phyloP scores from a whole-genome alignment of 1,140 invertebrate genomes.

The Heterodera schachtii region DNA sequence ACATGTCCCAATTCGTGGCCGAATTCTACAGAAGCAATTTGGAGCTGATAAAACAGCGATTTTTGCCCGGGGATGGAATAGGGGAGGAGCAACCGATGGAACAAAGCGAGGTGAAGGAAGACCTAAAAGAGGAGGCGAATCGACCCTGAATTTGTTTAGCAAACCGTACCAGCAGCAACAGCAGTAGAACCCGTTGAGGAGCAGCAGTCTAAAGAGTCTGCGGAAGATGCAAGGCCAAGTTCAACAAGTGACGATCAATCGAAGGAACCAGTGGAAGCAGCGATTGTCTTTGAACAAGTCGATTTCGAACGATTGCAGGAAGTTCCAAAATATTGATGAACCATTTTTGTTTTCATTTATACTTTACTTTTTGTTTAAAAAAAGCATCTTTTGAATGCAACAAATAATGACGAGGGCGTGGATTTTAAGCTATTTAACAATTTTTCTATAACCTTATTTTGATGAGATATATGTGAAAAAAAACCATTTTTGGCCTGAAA shows the following conservation, averaged over 20 bases:
- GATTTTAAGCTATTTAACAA: too few relatives aligned
- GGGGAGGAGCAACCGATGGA: conserved; percentile 16
- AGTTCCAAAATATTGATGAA: conserved; percentile 54
- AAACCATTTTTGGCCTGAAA: too few relatives aligned
- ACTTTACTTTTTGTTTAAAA: not conserved
- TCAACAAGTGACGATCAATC: not conserved
- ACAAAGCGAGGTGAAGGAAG: not conserved
- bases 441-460: too few relatives aligned
- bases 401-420: too few relatives aligned
- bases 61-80: conserved; percentile 31
- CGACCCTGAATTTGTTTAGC: not conserved
- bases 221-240: not conserved
- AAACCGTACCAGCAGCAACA: not conserved
- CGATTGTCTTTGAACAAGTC: conserved; percentile 61
- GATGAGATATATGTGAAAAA: too few relatives aligned
- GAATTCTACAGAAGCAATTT: conserved; percentile 63
- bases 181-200: not conserved
- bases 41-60: conserved; percentile 43
- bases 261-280: conserved; percentile 36
- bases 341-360: conserved; percentile 16
- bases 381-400: too few relatives aligned
- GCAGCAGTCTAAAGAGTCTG: not conserved
- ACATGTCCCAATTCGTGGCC: conserved; percentile 61
- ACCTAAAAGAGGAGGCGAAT: too few relatives aligned
- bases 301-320: conserved; percentile 62